Percentiles rank a stretch among this genome's conserved stretches.
Conservation (phyloP, 2,797 vertebrate genomes). For the Smutsia gigantea region DNA sequence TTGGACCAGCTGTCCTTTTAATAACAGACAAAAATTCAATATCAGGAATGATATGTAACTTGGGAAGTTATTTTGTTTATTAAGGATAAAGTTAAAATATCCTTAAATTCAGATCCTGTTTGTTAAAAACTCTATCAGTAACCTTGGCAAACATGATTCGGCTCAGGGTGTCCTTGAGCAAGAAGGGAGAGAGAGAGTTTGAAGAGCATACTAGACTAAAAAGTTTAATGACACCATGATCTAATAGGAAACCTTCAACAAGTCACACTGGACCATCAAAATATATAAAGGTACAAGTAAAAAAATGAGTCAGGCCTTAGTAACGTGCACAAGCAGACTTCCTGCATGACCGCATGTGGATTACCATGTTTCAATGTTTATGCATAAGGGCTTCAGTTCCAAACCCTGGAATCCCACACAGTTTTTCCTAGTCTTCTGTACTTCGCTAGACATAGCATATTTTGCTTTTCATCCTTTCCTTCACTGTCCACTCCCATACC, state of each 20-base stretch:
- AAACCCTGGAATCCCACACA: background rate
- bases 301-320: background rate
- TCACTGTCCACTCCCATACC: background rate
- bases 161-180: background rate
- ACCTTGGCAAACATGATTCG: slow-evolving; percentile 4
- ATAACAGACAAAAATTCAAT: background rate
- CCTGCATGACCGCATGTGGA: background rate
- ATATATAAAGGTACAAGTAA: slow-evolving; percentile 16
- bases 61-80: slow-evolving; percentile 28
- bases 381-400: background rate
- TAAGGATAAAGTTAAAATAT: slow-evolving; percentile 58
- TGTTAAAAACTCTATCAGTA: background rate
- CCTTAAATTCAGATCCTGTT: slow-evolving; percentile 17
- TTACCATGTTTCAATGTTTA: background rate
- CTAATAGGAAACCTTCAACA: slow-evolving; percentile 5
- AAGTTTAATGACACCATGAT: background rate
- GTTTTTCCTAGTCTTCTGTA: background rate
- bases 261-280: background rate
- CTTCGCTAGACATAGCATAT: background rate
- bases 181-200: slow-evolving; percentile 48
- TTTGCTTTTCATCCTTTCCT: background rate
- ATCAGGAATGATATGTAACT: background rate
- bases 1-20: background rate
- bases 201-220: slow-evolving; percentile 34
- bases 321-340: background rate